phyloP scores from a whole-genome alignment of 2,797 vertebrate species.

The Odontamblyopus lacepedii region DNA sequence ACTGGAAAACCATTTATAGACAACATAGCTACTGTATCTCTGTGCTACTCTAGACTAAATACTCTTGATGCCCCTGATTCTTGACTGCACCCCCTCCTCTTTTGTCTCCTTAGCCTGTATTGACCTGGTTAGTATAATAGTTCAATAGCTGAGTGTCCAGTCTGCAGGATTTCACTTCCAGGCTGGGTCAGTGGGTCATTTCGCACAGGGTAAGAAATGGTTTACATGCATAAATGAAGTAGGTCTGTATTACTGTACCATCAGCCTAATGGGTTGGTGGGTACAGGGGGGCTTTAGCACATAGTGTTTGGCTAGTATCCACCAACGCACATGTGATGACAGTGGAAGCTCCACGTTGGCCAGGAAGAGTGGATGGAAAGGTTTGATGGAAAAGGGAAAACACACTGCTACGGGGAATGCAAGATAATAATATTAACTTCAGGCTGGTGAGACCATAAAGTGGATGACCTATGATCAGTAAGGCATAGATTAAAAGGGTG shows the following conservation, averaged over 20 bases:
- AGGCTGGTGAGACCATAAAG: not conserved
- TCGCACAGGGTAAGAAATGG: not conserved
- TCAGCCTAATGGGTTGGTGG: slow-evolving; percentile 42
- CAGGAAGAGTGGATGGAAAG: slow-evolving; percentile 60
- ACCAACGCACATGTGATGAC: slow-evolving; percentile 35
- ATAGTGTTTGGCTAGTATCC: slow-evolving; percentile 18
- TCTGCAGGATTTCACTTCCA: slow-evolving; percentile 26
- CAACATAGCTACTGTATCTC: slow-evolving; percentile 12
- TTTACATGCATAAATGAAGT: not conserved
- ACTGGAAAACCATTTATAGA: slow-evolving; percentile 26
- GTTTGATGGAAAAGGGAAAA: slow-evolving; percentile 41
- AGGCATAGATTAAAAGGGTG: not conserved
- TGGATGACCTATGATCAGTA: not conserved
- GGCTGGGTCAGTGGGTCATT: slow-evolving; percentile 63
- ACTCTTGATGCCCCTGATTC: slow-evolving; percentile 15
- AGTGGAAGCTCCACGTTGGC: slow-evolving; percentile 57
- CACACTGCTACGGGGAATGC: slow-evolving; percentile 3
- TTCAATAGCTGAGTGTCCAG: slow-evolving; percentile 47
- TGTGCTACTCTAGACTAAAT: slow-evolving; percentile 8
- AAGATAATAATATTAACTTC: slow-evolving; percentile 5
- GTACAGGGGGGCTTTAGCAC: slow-evolving; percentile 49
- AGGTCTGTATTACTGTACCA: too few relatives aligned
- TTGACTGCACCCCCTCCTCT: slow-evolving; percentile 16
- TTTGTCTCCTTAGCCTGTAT: slow-evolving; percentile 43
- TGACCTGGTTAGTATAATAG: slow-evolving; percentile 67